phyloP scores from a whole-genome alignment of 2,888 invertebrate genomes.

The Bibio marci region DNA sequence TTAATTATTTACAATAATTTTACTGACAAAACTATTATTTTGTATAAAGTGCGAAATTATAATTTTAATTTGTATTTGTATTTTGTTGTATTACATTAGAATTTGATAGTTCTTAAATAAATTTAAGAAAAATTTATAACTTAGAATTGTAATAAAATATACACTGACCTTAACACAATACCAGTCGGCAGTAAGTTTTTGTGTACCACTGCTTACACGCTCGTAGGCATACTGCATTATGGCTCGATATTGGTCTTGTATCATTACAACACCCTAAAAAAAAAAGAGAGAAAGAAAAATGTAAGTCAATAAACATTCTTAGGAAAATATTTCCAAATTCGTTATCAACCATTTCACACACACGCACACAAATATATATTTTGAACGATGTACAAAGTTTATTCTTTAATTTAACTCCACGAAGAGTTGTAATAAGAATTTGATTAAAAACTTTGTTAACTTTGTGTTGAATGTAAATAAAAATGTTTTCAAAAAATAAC shows the following conservation, averaged over 20 bases:
- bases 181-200: slow-evolving; percentile 42
- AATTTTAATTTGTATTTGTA: no score
- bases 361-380: no score
- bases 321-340: neutral
- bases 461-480: no score
- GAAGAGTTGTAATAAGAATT: slow-evolving; percentile 10
- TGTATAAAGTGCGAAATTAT: no score
- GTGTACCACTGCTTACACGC: slow-evolving; percentile 37
- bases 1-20: no score
- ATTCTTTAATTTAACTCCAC: slow-evolving; percentile 10
- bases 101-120: no score
- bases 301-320: slow-evolving; percentile 3
- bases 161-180: slow-evolving; percentile 42
- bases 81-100: no score
- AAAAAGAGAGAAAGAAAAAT: slow-evolving; percentile 15
- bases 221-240: slow-evolving; percentile 62
- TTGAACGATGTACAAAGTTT: slow-evolving; percentile 4
- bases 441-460: no score
- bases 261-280: slow-evolving; percentile 48
- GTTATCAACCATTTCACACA: no score
- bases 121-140: neutral
- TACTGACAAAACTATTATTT: no score
- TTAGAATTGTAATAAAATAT: neutral
- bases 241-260: slow-evolving; percentile 54
- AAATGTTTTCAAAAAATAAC: no score